Percentiles rank a stretch among this genome's conserved stretches.
phyloP scores from a whole-genome alignment of 2,797 vertebrate species.

The Semotilus atromaculatus region DNA sequence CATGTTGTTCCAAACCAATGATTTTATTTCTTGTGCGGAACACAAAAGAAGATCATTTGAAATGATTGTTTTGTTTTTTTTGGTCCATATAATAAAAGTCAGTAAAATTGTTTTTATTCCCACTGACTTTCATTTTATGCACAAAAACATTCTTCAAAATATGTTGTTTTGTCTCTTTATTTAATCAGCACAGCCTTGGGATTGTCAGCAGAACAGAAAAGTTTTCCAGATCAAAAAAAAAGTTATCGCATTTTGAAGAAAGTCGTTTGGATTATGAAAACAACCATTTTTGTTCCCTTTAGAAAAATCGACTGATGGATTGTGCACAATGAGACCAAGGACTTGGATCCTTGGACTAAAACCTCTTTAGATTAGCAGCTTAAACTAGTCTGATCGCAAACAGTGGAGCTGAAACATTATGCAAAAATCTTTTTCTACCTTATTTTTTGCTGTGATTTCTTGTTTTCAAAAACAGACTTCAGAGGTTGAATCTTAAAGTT shows the following conservation, averaged over 20 bases:
- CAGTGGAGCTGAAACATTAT: neutral
- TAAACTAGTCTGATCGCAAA: neutral
- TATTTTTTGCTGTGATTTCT: neutral
- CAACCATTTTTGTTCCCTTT: neutral
- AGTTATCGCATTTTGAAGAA: neutral
- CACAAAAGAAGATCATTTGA: neutral
- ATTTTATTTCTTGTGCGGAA: neutral
- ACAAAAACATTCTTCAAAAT: neutral
- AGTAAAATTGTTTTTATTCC: neutral
- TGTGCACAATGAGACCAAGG: neutral
- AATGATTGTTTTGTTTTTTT: no score
- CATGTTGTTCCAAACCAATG: neutral
- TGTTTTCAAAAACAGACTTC: neutral
- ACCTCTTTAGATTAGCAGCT: neutral
- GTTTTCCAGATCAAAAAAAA: neutral
- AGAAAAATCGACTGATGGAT: neutral
- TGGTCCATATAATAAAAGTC: neutral
- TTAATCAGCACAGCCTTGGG: neutral
- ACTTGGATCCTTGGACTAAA: neutral
- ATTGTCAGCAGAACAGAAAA: conserved; percentile 9
- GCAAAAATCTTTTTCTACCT: neutral
- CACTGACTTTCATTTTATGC: neutral
- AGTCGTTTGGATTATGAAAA: conserved; percentile 1
- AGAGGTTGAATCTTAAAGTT: neutral
- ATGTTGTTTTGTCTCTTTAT: neutral